phyloP scores from a whole-genome alignment of 2,113 vertebrate genomes.

The Gulo gulo region DNA sequence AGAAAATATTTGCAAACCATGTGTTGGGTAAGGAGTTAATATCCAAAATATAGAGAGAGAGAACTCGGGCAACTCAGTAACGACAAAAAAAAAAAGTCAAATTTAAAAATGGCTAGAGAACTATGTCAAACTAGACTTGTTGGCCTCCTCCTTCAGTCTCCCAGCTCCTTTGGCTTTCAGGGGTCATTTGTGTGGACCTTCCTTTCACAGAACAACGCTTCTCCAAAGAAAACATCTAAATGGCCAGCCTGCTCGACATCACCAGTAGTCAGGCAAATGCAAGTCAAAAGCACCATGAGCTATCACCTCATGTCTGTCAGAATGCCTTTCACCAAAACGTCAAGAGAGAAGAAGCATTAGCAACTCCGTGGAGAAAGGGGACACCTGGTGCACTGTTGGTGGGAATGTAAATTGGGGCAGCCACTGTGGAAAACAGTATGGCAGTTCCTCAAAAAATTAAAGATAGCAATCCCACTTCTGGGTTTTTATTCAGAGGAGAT shows the following conservation, averaged over 20 bases:
- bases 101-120: neutral
- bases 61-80: neutral
- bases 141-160: neutral
- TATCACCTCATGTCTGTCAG: neutral
- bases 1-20: neutral
- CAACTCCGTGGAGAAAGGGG: neutral
- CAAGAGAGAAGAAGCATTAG: neutral
- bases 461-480: neutral
- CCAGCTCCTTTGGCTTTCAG: neutral
- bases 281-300: neutral
- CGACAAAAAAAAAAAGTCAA: neutral
- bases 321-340: neutral
- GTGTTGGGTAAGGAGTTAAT: neutral
- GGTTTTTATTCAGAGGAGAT: neutral
- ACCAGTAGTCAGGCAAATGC: neutral
- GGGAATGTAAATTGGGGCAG: neutral
- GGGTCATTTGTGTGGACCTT: neutral
- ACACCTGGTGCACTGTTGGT: neutral
- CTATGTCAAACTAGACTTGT: neutral
- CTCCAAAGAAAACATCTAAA: neutral
- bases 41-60: neutral
- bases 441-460: neutral
- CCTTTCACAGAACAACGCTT: neutral
- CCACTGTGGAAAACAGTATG: neutral
- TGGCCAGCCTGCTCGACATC: neutral